Evolutionary conservation across 1,140 invertebrate species (phyloP).

Genomic region (fruit fly (Drosophila melanogaster)): DNA sequence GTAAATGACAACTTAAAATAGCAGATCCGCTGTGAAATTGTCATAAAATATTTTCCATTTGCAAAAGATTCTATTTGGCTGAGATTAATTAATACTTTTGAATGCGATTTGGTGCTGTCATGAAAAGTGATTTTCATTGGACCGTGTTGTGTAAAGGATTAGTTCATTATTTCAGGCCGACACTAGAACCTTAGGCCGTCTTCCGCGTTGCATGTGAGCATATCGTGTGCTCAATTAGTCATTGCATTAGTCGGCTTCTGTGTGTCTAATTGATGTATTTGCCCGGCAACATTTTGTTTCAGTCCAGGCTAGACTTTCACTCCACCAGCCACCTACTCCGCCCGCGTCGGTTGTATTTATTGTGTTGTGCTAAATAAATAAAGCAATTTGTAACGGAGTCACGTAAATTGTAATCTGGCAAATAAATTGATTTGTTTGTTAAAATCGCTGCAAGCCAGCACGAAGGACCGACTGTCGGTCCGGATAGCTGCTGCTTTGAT

Average conservation of each 20-base stretch:
- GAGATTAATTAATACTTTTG: neutral
- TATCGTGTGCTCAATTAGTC: constrained; percentile 59
- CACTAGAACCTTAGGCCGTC: neutral
- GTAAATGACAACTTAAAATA: neutral
- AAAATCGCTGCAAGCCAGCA: constrained; percentile 49
- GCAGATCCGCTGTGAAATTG: neutral
- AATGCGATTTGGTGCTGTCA: no score
- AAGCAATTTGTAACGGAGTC: constrained; percentile 73
- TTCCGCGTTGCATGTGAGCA: constrained; percentile 44
- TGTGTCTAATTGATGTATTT: constrained; percentile 56
- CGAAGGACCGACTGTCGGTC: constrained; percentile 32
- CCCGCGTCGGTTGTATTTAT: constrained; percentile 20
- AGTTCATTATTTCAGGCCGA: constrained; percentile 1
- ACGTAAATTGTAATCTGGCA: constrained; percentile 76
- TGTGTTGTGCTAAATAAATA: constrained; percentile 66
- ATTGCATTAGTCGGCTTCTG: constrained; percentile 51
- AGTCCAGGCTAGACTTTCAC: constrained; percentile 2
- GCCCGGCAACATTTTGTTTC: constrained; percentile 52
- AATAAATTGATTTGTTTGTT: constrained; percentile 77
- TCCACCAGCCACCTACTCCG: neutral
- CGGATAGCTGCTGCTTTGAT: constrained; percentile 15
- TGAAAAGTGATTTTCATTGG: neutral
- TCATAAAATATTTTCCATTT: neutral
- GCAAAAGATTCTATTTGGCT: neutral
- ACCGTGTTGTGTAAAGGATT: constrained; percentile 2